Base-by-base conservation (phyloP, 2,113 vertebrate species). In the Uropsilus gracilis region DNA sequence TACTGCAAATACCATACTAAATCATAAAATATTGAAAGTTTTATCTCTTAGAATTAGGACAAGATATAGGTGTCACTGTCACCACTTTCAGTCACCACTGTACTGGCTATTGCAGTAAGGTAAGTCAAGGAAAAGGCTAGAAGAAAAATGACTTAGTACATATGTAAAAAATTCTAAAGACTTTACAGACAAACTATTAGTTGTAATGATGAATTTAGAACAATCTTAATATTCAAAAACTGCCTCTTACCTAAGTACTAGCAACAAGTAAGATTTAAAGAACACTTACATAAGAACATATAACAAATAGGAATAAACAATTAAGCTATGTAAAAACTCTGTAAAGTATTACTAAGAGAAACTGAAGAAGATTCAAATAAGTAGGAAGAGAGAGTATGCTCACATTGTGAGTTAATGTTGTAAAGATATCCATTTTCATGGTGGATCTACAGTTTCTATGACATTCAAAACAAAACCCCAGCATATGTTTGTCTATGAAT, bases 401-500 rank as follows among this genome's bases (percentile, higher is more conserved):
- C 22, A 50, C 26, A 5, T 24, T 46, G 2, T 34, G n/a, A 69
- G 28, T 90, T 24, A 39, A 16, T 16, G 10, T 28, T 94, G 37
- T 42, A 80, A 90, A 95, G 28, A 34, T 44, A 7, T 13, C 32
- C 20, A 30, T 88, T 81, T 69, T 55, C 37, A 10, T 57, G 11
- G 4, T 16, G 63, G 14, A 59, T 26, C 44, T 73, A 80, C 8
- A 84, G 34, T 69, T 39, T 39, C 53, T 53, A 20, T 44, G 7
- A 66, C 57, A 87, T 63, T 92, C n/a, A 66, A 94, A 77, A 73
- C 37, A 77, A 92, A 85, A 71, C 68, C 24, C 11, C 22, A 64
- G 32, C 10, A 57, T 63, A 24, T 37, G 1, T 28, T 9, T 61
- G 11, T 50, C 3, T 32, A 9, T 71, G 48, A 50, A 61, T 84